Percentiles rank a stretch among this genome's conserved stretches.
Conservation (phyloP, 2,888 invertebrate genomes). For the Pristionchus japonicus region DNA sequence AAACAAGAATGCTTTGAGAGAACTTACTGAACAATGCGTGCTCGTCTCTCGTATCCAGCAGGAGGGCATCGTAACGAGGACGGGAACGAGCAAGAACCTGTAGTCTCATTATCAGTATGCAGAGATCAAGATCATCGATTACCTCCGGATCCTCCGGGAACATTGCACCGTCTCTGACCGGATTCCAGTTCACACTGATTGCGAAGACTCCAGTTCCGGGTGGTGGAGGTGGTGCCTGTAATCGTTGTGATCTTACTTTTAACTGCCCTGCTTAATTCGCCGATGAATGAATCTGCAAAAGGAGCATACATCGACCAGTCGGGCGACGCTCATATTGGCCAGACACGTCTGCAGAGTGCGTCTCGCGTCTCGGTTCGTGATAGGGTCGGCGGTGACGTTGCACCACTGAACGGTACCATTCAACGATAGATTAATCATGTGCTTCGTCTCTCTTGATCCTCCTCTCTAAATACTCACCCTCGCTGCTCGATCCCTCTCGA, state of each 20-base stretch:
- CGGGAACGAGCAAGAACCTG: background rate
- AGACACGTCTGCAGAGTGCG: background rate
- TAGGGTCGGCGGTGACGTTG: constrained; percentile 2
- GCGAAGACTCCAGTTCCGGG: background rate
- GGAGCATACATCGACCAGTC: background rate
- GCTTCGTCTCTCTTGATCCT: too few relatives aligned
- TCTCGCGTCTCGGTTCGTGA: background rate
- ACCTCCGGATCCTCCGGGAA: constrained; percentile 8
- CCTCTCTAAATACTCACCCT: too few relatives aligned
- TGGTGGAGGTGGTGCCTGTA: background rate
- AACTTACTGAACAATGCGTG: background rate
- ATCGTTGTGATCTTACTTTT: too few relatives aligned
- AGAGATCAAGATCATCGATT: background rate
- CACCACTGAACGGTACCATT: background rate
- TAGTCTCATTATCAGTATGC: background rate
- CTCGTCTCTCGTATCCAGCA: constrained; percentile 6
- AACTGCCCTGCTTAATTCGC: too few relatives aligned
- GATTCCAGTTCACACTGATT: background rate
- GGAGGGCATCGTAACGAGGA: background rate
- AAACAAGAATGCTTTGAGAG: background rate
- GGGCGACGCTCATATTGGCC: background rate
- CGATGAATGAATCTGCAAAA: background rate
- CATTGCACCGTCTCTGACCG: background rate
- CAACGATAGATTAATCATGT: too few relatives aligned
- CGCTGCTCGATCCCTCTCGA: constrained; percentile 4